These are phyloP conservation scores for Caenorhabditis tropicalis DNA, from an alignment of 1,140 invertebrate species.

Conservation along the genomic window DNA sequence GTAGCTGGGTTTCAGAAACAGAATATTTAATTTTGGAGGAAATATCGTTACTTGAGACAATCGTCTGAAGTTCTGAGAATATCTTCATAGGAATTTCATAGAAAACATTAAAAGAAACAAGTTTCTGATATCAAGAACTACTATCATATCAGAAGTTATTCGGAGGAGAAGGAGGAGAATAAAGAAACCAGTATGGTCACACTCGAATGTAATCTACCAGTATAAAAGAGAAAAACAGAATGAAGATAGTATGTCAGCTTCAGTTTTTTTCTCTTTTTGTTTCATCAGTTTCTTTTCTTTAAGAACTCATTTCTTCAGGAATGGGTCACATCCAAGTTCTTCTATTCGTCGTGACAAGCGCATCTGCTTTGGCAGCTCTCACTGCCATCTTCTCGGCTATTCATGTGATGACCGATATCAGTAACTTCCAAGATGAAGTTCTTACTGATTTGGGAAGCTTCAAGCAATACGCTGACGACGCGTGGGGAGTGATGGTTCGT, in stretches of 20 bases:
- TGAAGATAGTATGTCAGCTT: neutral
- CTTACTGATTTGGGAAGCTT: slow-evolving; percentile 6
- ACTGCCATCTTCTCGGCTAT: slow-evolving; percentile 30
- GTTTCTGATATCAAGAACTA: slow-evolving; percentile 6
- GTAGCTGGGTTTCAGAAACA: no score
- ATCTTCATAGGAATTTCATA: neutral
- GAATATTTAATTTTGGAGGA: no score
- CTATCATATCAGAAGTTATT: slow-evolving; percentile 29
- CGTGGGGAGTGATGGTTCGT: slow-evolving; percentile 18
- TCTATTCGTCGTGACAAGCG: slow-evolving; percentile 23
- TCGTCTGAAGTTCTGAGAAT: neutral
- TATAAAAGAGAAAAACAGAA: no score
- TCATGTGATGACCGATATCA: slow-evolving; percentile 27
- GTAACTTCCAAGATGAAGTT: slow-evolving; percentile 26
- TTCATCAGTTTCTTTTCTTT: neutral
- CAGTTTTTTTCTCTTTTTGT: neutral
- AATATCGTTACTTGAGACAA: neutral
- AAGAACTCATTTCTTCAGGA: neutral
- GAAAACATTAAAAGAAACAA: neutral
- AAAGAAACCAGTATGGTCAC: slow-evolving; percentile 34
- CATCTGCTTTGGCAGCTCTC: slow-evolving; percentile 25
- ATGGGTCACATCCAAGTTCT: slow-evolving; percentile 41
- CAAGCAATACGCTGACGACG: slow-evolving; percentile 38
- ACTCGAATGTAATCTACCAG: no score
- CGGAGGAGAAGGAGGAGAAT: neutral